Evolutionary conservation across 2,113 vertebrate genomes (phyloP), one percentile per base, ranked within the genome.

Genomic region (Cyanistes caeruleus): DNA sequence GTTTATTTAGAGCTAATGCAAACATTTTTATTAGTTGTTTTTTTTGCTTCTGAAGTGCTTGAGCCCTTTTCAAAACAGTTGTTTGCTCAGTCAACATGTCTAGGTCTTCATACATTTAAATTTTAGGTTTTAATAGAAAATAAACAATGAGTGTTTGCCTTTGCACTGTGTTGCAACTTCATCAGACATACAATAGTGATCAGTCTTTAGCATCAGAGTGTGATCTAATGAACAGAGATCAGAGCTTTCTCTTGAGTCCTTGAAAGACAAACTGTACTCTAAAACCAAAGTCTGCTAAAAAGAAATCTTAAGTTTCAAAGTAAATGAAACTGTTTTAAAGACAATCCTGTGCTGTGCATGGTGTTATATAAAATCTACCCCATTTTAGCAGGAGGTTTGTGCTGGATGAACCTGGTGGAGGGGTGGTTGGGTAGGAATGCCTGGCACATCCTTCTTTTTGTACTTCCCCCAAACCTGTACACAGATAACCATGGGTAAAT

Each of bases 291-390:
- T 35, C 30, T 76, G 10, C 58, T 88, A 46, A 22, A 88, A 86
- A 65, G 28, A 80, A 77, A 37, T 39, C 3, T 73, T 51, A 31
- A 3, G 20, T 77, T 92, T 89, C 48, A 28, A 70, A 65, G 49
- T 46, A 44, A 80, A 73, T 74, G 37, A 62, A 83, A 44, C 35
- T 7, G 0, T 41, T 74, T 91, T 43, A 22, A 83, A 83, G 51
- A 31, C 10, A 63, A 3, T 39, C 43, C 15, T 35, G 6, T 55
- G 7, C 52, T 81, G 15, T 3, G 2, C 27, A 15, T 0, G 0
- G 11, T 48, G 15, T 51, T 46, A 7, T 7, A 22, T 51, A 68
- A 46, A 64, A 72, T 46, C 27, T 3, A 1, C 8, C 33, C 39
- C 23, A 28, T 35, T 76, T 31, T 43, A 69, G 53, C 53, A 63